Evolutionary conservation across 53 echinoderm and acorn worm species (phyloP).

Genomic region (Henricia sp.): DNA sequence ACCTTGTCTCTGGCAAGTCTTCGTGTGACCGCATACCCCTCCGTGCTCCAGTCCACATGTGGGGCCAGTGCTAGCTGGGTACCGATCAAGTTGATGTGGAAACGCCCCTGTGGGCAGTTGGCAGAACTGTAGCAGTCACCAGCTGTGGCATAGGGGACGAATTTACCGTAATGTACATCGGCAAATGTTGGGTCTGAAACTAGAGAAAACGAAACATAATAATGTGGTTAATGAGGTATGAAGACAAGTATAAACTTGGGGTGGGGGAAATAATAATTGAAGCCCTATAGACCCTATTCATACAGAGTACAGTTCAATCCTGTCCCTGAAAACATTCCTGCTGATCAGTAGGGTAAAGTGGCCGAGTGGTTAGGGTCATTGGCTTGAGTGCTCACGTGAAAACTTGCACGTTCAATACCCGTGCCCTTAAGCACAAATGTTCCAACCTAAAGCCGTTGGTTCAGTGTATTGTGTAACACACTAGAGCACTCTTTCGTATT

Average conservation of each 20-base stretch:
- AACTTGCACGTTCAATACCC: too few species aligned
- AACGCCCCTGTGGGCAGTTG: conserved; percentile 90
- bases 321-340: too few species aligned
- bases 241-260: neutral
- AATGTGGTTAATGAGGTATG: neutral
- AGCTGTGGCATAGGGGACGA: conserved; percentile 89
- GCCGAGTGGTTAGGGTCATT: too few species aligned
- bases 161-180: conserved; percentile 70
- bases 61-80: conserved; percentile 87
- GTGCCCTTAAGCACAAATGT: too few species aligned
- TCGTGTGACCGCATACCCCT: conserved; percentile 81
- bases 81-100: conserved; percentile 81
- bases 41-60: conserved; percentile 80
- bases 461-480: too few species aligned
- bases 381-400: too few species aligned
- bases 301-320: too few species aligned
- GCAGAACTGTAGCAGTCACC: conserved; percentile 94
- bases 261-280: too few species aligned
- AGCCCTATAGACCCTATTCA: too few species aligned
- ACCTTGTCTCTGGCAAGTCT: conserved; percentile 80
- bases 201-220: neutral
- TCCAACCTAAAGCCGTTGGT: too few species aligned
- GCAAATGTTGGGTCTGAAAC: conserved; percentile 82
- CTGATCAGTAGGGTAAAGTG: too few species aligned
- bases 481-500: too few species aligned